A percentile compares a stretch with the other conserved stretches of the same genome.
Evolutionary conservation across 2,888 invertebrate species (phyloP).

Genomic region (Crematogaster levior): DNA sequence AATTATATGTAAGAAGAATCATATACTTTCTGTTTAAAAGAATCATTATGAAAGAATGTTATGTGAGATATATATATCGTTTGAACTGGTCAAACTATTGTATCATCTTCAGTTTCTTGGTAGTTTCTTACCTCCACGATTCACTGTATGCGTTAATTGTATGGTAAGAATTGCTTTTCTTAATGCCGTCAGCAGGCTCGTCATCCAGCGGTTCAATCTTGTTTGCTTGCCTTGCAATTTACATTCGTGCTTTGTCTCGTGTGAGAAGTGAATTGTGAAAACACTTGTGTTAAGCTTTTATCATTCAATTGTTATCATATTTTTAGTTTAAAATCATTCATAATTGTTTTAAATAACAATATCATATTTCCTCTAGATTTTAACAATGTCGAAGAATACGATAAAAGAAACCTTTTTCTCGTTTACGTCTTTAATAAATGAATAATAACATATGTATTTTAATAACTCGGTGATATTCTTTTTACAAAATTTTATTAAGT

Average conservation of each 20-base stretch:
- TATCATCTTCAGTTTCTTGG: too few relatives aligned
- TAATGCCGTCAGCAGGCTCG: not conserved
- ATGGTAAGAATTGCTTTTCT: not conserved
- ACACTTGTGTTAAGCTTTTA: not conserved
- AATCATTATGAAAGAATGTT: too few relatives aligned
- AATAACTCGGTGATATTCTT: not conserved
- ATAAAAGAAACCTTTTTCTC: not conserved
- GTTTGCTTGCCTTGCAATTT: not conserved
- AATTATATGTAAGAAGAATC: too few relatives aligned
- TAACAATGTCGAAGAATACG: not conserved
- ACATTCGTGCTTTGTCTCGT: not conserved
- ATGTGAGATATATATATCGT: too few relatives aligned
- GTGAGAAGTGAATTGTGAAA: not conserved
- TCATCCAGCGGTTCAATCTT: not conserved
- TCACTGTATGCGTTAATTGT: not conserved
- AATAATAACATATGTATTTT: not conserved
- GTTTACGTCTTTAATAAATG: not conserved
- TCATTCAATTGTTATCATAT: too few relatives aligned
- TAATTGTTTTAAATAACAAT: too few relatives aligned
- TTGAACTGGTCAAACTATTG: too few relatives aligned
- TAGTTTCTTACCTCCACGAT: not conserved
- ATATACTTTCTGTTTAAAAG: too few relatives aligned
- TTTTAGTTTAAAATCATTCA: too few relatives aligned
- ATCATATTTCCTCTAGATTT: too few relatives aligned
- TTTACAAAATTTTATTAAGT: too few relatives aligned